Conservation (phyloP, 2,113 vertebrate species). For the Ptychochromis oligacanthus region DNA sequence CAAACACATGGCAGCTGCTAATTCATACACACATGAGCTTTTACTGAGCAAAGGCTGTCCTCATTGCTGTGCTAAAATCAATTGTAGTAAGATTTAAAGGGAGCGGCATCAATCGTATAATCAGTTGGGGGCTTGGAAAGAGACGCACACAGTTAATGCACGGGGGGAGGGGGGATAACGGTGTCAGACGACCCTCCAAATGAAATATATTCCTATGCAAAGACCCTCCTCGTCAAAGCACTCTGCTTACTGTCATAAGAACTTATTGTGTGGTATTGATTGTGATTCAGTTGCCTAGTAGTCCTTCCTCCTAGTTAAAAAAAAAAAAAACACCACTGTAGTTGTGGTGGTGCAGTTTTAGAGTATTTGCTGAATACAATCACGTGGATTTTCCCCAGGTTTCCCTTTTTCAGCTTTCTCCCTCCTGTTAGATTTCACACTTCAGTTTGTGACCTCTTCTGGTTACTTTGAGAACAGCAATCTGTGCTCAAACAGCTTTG, state of each 20-base stretch:
- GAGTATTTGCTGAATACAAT: background rate
- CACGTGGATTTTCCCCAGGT: background rate
- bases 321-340: background rate
- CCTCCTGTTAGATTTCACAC: background rate
- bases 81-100: slow-evolving; percentile 56
- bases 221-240: background rate
- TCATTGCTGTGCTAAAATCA: slow-evolving; percentile 31
- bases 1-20: background rate
- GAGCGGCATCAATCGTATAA: slow-evolving; percentile 51
- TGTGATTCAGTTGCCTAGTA: background rate
- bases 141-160: slow-evolving; percentile 39
- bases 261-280: background rate
- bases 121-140: slow-evolving; percentile 54
- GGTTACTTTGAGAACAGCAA: slow-evolving; percentile 39
- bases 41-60: background rate
- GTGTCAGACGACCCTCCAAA: background rate
- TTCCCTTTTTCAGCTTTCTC: background rate
- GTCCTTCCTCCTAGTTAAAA: background rate
- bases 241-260: background rate
- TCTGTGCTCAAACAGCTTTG: background rate
- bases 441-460: slow-evolving; percentile 43
- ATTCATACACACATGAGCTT: slow-evolving; percentile 21
- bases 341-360: background rate
- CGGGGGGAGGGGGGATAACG: background rate
- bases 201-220: background rate